Percentiles rank a stretch among this genome's conserved stretches.
These are phyloP conservation scores for Patiria pectinifera DNA, from an alignment of 53 echinoderm and acorn worm species.

Conservation along the genomic window DNA sequence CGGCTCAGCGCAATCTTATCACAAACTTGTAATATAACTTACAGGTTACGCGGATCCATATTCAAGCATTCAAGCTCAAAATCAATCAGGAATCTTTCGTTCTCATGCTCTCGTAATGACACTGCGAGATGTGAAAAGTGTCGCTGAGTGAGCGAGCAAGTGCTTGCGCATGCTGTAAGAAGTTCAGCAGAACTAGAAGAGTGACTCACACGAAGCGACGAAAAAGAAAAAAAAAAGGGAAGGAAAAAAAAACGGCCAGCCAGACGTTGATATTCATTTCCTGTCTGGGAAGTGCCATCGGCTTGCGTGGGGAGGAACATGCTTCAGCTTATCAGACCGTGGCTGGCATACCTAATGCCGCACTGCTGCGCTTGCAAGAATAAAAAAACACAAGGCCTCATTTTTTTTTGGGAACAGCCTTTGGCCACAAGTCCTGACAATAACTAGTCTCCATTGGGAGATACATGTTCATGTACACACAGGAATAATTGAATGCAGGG, in stretches of 20 bases:
- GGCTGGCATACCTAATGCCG: constrained; percentile 9
- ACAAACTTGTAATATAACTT: neutral
- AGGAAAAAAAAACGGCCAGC: neutral
- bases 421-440: constrained; percentile 1
- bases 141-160: neutral
- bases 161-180: neutral
- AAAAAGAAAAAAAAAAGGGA: neutral
- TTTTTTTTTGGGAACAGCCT: neutral
- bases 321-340: neutral
- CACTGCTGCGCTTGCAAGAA: neutral
- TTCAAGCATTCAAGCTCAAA: neutral
- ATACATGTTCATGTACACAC: neutral
- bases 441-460: neutral
- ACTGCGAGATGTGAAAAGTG: neutral
- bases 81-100: neutral
- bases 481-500: neutral
- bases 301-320: neutral
- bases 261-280: constrained; percentile 59
- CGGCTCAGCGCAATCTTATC: neutral
- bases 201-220: constrained; percentile 5
- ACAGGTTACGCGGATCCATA: neutral
- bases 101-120: neutral
- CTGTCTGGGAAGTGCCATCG: constrained; percentile 28
- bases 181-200: neutral
- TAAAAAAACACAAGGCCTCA: too few species aligned